Evolutionary conservation across 30 jellyfish, hydroid and myxozoan genomes (phyloP).

Genomic region (Hydra vulgaris): DNA sequence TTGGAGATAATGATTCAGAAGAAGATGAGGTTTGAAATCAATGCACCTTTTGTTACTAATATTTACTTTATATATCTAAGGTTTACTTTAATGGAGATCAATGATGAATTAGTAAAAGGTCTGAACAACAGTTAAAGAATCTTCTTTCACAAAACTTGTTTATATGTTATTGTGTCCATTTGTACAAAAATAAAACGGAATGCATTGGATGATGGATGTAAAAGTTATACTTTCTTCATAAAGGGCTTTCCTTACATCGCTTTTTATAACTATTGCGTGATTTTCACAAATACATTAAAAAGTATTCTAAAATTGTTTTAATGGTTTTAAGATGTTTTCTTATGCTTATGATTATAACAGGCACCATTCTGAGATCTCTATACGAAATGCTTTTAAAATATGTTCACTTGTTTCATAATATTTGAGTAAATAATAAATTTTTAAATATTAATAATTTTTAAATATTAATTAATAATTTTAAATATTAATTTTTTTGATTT

Average conservation of each 20-base stretch:
- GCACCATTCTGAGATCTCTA: neutral
- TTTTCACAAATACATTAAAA: neutral
- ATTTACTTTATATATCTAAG: too few species aligned
- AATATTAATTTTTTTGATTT: too few species aligned
- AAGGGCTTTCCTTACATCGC: neutral
- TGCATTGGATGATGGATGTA: neutral
- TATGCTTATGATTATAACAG: neutral
- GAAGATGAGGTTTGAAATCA: constrained; percentile 67
- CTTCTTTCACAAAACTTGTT: neutral
- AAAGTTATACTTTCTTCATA: neutral
- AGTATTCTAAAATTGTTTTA: neutral
- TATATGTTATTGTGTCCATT: neutral
- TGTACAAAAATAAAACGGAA: neutral
- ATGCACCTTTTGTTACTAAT: too few species aligned
- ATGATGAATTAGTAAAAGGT: neutral
- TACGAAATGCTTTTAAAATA: too few species aligned
- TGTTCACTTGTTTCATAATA: too few species aligned
- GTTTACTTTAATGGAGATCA: neutral
- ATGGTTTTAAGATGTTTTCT: neutral
- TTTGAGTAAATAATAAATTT: too few species aligned
- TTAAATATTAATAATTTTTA: too few species aligned
- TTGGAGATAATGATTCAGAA: constrained; percentile 39
- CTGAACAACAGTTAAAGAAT: neutral
- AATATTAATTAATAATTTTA: too few species aligned
- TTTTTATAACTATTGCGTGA: neutral